Conservation (phyloP, 1,140 invertebrate genomes). For the Trachymyrmex septentrionalis region DNA sequence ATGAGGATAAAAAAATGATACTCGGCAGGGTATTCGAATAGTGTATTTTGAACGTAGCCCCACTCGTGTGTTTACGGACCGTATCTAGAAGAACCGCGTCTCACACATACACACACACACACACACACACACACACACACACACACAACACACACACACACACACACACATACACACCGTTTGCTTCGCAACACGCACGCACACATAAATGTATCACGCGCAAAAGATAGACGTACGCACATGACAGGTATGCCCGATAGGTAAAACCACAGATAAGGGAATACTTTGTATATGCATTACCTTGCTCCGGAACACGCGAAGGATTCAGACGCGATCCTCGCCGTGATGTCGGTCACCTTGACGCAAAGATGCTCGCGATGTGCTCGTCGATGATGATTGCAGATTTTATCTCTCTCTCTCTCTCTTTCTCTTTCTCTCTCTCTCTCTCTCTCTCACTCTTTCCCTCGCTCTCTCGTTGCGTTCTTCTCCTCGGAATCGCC, state of each 20-base stretch:
- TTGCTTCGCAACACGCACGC: slow-evolving; percentile 1
- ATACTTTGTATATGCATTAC: slow-evolving; percentile 61
- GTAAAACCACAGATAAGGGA: slow-evolving; percentile 50
- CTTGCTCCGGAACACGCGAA: slow-evolving; percentile 73
- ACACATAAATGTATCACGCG: background rate
- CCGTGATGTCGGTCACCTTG: slow-evolving; percentile 73
- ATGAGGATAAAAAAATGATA: no score
- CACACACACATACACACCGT: slow-evolving; percentile 37
- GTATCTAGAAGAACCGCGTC: background rate
- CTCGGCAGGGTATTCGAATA: no score
- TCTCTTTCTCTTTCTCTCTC: background rate
- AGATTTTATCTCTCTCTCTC: background rate
- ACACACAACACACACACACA: slow-evolving; percentile 24
- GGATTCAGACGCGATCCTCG: slow-evolving; percentile 68
- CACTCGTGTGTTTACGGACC: slow-evolving; percentile 27
- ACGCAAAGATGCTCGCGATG: slow-evolving; percentile 35
- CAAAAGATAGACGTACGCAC: slow-evolving; percentile 2
- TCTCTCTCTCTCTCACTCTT: background rate
- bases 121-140: slow-evolving; percentile 8
- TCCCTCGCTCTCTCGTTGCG: background rate
- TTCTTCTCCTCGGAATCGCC: background rate
- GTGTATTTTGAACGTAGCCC: background rate
- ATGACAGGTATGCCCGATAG: slow-evolving; percentile 11
- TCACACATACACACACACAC: slow-evolving; percentile 15
- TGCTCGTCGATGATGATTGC: background rate